These are phyloP conservation scores for Furnarius figulus DNA, from an alignment of 2,113 vertebrate species.

Conservation along the genomic window DNA sequence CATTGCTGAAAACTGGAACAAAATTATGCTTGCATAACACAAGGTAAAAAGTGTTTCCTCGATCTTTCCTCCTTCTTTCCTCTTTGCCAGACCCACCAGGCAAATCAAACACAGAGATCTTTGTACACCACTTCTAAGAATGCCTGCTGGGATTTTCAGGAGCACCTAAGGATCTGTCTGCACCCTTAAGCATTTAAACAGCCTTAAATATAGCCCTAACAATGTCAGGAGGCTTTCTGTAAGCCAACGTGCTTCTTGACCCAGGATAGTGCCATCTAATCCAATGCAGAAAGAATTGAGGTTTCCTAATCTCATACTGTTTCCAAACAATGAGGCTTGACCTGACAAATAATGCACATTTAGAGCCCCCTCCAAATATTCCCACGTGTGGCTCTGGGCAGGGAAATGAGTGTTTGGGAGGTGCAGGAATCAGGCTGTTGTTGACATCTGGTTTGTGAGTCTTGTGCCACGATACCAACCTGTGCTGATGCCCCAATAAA, in stretches of 20 bases:
- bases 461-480: background rate
- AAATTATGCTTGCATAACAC: background rate
- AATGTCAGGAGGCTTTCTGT: background rate
- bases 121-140: background rate
- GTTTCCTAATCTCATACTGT: background rate
- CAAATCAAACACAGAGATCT: background rate
- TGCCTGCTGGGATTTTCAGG: background rate
- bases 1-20: background rate
- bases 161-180: background rate
- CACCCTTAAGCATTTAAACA: background rate
- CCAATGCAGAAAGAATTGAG: background rate
- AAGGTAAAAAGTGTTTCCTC: background rate
- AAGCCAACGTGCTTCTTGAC: slow-evolving; percentile 1
- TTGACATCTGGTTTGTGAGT: background rate
- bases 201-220: background rate
- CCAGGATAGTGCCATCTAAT: background rate
- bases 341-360: rapidly evolving
- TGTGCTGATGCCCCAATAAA: background rate
- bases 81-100: background rate
- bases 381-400: rapidly evolving
- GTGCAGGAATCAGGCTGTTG: background rate
- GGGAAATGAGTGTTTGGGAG: rapidly evolving
- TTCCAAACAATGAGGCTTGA: background rate
- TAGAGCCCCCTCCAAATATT: background rate
- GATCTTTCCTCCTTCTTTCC: background rate